Base-by-base conservation (phyloP, 92 coral and sea anemone species). In the Actinernus sp. region DNA sequence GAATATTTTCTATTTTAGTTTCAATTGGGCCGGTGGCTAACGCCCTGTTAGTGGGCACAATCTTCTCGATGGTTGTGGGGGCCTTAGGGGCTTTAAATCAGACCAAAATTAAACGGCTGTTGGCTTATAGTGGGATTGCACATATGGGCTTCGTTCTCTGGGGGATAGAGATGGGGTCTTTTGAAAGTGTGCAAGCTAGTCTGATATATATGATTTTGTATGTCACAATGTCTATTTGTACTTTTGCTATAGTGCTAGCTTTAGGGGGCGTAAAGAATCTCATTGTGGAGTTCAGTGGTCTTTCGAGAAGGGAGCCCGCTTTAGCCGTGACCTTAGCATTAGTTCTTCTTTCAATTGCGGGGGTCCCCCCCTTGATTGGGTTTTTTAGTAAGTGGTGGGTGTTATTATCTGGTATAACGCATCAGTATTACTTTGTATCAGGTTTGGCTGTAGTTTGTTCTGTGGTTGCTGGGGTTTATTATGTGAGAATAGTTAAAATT, bases 91-190 rank as follows among this genome's bases (percentile, higher is more conserved):
- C 96, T 79, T 85, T 89, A 71, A 85, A 85, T 61, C 96, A 89
- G 85, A 89, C 96, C 36, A 81, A 71, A 70, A 76, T 89, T n/a
- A 89, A 89, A 85, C 83, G 96, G 41, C 70, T 89, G 73, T 66
- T 89, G 55, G 96, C 96, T 58, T 89, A 89, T 57, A 85, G 92
- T 73, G 92, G 92, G 49, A 81, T 89, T 53, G 88, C 89, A 41
- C 96, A 89, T 70, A 89, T 89, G 89, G 96, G 96, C 47, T 89
- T 85, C 66, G 71, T 89, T 66, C 81, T 89, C 65, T 86, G 83
- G 79, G 96, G 96, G 22, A 73, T 89, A 67, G 92, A 65, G 68
- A 80, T 79, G 55, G 96, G 96, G 71, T 74, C 96, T 61, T 76
- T 84, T 76, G 91, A 84, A 55, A 84, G 91, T 63, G 58, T 89